Conservation (phyloP, 2,113 vertebrate species). For the Anarhynchus alexandrinus region DNA sequence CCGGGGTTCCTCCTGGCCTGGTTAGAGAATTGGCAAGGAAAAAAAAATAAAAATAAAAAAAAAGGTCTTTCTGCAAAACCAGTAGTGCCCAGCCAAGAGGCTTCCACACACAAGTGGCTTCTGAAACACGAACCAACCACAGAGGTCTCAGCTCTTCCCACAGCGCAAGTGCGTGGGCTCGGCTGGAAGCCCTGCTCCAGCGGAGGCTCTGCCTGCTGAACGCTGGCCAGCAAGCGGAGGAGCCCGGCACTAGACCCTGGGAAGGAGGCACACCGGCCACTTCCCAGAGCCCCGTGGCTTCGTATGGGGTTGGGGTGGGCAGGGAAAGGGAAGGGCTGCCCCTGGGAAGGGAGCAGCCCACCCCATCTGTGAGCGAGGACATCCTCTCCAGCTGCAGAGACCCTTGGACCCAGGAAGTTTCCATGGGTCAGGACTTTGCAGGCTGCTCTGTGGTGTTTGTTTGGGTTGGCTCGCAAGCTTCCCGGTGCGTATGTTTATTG, state of each 20-base stretch:
- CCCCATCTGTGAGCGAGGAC: background rate
- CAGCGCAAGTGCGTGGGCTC: constrained; percentile 27
- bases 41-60: background rate
- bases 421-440: constrained; percentile 21
- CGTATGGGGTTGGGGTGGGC: background rate
- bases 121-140: constrained; percentile 57
- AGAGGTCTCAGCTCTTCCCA: constrained; percentile 48
- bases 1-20: background rate
- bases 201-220: constrained; percentile 27
- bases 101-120: constrained; percentile 55
- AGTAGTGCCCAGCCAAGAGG: constrained; percentile 25
- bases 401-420: constrained; percentile 54
- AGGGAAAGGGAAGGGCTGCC: constrained; percentile 7
- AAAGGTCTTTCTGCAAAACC: background rate
- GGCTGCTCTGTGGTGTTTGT: constrained; percentile 44
- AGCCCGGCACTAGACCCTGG: background rate
- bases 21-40: background rate
- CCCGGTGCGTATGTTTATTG: background rate
- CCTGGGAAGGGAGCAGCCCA: constrained; percentile 30
- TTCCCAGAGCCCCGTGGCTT: background rate
- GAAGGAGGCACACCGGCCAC: background rate
- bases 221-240: background rate
- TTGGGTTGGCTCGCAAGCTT: constrained; percentile 22
- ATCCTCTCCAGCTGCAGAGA: constrained; percentile 11
- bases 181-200: constrained; percentile 15